A percentile compares a stretch with the other conserved stretches of the same genome.
phyloP scores from a whole-genome alignment of 2,888 invertebrate species.

The Latrodectus elegans region DNA sequence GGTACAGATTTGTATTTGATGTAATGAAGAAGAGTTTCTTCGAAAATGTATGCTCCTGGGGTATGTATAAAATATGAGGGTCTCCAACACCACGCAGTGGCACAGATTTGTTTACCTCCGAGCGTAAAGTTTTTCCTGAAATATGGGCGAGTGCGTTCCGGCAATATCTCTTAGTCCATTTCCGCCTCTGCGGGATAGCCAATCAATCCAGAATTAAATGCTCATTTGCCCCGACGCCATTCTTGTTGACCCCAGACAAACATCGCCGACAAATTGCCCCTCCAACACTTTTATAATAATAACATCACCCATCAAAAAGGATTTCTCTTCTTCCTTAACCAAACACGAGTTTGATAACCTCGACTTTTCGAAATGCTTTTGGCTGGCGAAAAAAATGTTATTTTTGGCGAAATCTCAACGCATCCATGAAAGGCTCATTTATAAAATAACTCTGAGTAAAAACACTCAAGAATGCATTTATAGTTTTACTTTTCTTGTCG shows the following conservation, averaged over 20 bases:
- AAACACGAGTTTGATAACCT: conserved; percentile 54
- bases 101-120: background rate
- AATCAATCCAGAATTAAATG: conserved; percentile 63
- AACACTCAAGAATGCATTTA: conserved; percentile 11
- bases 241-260: conserved; percentile 66
- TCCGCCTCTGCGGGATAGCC: conserved; percentile 37
- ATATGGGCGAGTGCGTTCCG: conserved; percentile 27
- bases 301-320: conserved; percentile 34
- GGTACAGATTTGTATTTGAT: too few species aligned
- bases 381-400: conserved; percentile 26
- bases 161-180: conserved; percentile 55
- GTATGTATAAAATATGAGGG: too few species aligned
- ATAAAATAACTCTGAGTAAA: conserved; percentile 3
- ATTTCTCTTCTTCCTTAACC: conserved; percentile 14
- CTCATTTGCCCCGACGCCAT: conserved; percentile 57
- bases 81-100: too few species aligned
- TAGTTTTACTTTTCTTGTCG: background rate
- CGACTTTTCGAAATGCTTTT: conserved; percentile 28
- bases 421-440: conserved; percentile 36
- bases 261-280: conserved; percentile 57
- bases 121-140: conserved; percentile 4
- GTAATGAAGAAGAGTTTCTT: too few species aligned
- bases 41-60: too few species aligned
- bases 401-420: conserved; percentile 53
- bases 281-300: conserved; percentile 51